phyloP scores from a whole-genome alignment of 2,888 invertebrate genomes.

The Drosophila pseudotalamancana region DNA sequence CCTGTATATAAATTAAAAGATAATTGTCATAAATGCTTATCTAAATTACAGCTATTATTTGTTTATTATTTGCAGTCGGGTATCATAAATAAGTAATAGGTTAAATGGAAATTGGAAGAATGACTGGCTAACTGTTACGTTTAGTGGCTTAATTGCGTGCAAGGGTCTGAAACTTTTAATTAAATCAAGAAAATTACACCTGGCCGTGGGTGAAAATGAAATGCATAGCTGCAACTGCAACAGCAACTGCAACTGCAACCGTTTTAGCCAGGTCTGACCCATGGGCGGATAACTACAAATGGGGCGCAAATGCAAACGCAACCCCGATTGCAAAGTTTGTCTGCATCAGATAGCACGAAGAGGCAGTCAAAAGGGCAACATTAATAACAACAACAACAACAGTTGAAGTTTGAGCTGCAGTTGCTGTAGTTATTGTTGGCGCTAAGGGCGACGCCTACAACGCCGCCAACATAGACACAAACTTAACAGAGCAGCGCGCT shows the following conservation, averaged over 20 bases:
- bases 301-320: constrained; percentile 12
- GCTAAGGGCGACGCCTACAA: constrained; percentile 61
- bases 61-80: constrained; percentile 2
- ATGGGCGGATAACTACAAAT: constrained; percentile 36
- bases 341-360: constrained; percentile 66
- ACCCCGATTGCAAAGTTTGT: constrained; percentile 48
- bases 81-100: constrained; percentile 36
- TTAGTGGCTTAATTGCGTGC: constrained; percentile 45
- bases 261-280: constrained; percentile 11
- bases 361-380: constrained; percentile 44
- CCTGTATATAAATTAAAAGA: background rate
- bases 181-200: constrained; percentile 60
- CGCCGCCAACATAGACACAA: constrained; percentile 18
- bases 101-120: constrained; percentile 25
- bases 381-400: constrained; percentile 13
- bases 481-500: constrained; percentile 51
- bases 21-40: constrained; percentile 31
- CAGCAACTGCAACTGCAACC: constrained; percentile 16
- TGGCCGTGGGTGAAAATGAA: background rate
- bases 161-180: constrained; percentile 62
- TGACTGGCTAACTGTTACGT: constrained; percentile 15
- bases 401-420: constrained; percentile 4
- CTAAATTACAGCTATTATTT: constrained; percentile 48
- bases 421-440: constrained; percentile 3
- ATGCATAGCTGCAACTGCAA: constrained; percentile 21